Conservation (phyloP, 2,113 vertebrate genomes). For the Azemiops feae region DNA sequence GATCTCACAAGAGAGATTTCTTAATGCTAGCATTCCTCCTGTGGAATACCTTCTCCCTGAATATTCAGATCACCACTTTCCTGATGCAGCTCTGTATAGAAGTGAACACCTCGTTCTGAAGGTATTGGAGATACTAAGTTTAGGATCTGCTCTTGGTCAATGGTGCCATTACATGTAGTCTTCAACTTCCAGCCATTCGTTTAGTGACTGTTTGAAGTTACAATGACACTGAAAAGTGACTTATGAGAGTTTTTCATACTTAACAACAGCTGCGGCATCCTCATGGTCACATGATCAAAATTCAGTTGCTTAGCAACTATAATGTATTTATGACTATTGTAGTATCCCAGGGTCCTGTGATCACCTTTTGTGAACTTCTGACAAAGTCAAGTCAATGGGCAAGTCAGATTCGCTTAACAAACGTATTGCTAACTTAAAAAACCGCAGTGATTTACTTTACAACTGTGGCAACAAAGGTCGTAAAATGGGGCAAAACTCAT, state of each 20-base stretch:
- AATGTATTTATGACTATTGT: background rate
- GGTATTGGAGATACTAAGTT: background rate
- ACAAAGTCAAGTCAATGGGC: background rate
- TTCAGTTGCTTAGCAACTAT: background rate
- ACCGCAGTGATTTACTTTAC: background rate
- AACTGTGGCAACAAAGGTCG: background rate
- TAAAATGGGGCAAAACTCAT: background rate
- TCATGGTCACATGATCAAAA: background rate
- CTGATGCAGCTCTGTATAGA: background rate
- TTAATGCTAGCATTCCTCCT: background rate
- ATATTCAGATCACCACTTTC: background rate
- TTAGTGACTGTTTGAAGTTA: background rate
- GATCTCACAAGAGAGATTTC: background rate
- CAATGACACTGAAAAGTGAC: background rate
- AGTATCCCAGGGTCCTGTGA: background rate
- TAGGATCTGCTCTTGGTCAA: background rate
- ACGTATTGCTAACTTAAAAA: background rate
- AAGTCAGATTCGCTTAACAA: background rate
- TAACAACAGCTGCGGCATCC: background rate
- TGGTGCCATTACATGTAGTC: background rate
- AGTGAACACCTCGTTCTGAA: background rate
- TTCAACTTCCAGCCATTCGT: background rate
- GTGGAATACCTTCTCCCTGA: background rate
- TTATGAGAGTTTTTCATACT: background rate
- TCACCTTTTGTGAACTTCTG: background rate